Conservation (phyloP, 1,140 invertebrate genomes). For the Drosophila nebulosa region DNA sequence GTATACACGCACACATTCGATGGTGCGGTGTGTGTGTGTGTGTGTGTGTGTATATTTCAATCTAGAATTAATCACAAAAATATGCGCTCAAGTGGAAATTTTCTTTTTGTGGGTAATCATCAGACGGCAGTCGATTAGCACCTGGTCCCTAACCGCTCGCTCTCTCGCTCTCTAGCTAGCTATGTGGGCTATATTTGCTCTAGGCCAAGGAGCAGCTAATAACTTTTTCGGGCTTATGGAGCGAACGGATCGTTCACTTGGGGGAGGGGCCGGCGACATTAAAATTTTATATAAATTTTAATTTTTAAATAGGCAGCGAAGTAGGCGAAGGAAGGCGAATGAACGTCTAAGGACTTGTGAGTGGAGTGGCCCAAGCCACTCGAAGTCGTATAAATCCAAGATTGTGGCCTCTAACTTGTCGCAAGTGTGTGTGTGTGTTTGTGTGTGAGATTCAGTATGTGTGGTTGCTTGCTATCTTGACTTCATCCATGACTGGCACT, state of each 20-base stretch:
- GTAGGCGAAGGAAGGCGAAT: background rate
- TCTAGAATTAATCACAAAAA: constrained; percentile 69
- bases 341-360: constrained; percentile 6
- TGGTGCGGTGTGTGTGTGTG: constrained; percentile 1
- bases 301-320: constrained; percentile 68
- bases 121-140: constrained; percentile 53
- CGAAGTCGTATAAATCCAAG: constrained; percentile 75
- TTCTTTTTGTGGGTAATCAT: constrained; percentile 47
- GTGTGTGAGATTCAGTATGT: constrained; percentile 22
- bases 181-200: background rate
- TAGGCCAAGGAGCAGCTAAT: constrained; percentile 5
- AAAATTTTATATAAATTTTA: constrained; percentile 72
- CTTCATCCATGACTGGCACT: constrained; percentile 64
- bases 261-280: constrained; percentile 37
- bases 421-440: constrained; percentile 46
- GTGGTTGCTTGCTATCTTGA: constrained; percentile 62
- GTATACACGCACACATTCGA: constrained; percentile 30
- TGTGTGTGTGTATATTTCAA: constrained; percentile 23
- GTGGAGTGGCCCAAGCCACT: constrained; percentile 46
- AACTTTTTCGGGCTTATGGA: constrained; percentile 1
- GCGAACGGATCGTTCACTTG: constrained; percentile 32
- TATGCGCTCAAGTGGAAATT: constrained; percentile 65
- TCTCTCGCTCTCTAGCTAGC: no score
- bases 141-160: background rate
- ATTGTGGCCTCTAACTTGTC: constrained; percentile 75